These are phyloP conservation scores for Dasysyrphus albostriatus DNA, from an alignment of 2,888 invertebrate species.

Conservation along the genomic window DNA sequence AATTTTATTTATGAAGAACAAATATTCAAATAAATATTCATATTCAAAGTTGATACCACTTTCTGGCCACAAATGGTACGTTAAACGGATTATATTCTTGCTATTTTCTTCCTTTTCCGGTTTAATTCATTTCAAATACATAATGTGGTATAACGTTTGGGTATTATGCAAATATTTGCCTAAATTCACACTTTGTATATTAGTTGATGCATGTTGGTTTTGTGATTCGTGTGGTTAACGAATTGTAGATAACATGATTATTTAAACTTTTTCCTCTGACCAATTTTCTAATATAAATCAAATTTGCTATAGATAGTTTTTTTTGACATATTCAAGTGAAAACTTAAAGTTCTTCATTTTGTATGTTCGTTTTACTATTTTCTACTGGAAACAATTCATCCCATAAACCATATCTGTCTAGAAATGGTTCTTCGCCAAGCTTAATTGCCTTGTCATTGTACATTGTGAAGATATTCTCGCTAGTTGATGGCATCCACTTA, in stretches of 20 bases:
- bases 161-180: slow-evolving; percentile 10
- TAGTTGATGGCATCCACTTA: slow-evolving; percentile 77
- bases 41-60: neutral
- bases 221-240: neutral
- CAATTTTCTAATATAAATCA: neutral
- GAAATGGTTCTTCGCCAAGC: slow-evolving; percentile 73
- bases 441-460: slow-evolving; percentile 76
- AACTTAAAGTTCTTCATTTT: slow-evolving; percentile 10
- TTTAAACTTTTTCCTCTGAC: neutral
- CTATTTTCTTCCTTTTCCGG: slow-evolving; percentile 23
- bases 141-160: neutral
- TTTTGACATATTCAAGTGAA: neutral
- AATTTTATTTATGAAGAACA: neutral
- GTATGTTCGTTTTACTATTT: neutral
- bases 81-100: slow-evolving; percentile 8
- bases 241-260: neutral
- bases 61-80: slow-evolving; percentile 21
- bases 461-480: slow-evolving; percentile 52
- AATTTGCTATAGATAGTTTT: neutral
- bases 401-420: slow-evolving; percentile 78
- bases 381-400: slow-evolving; percentile 73
- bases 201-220: neutral
- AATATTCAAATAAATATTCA: too few relatives aligned
- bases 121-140: neutral
- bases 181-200: slow-evolving; percentile 12